Evolutionary conservation across 2,888 invertebrate genomes (phyloP).

Genomic region (Arctia plantaginis): DNA sequence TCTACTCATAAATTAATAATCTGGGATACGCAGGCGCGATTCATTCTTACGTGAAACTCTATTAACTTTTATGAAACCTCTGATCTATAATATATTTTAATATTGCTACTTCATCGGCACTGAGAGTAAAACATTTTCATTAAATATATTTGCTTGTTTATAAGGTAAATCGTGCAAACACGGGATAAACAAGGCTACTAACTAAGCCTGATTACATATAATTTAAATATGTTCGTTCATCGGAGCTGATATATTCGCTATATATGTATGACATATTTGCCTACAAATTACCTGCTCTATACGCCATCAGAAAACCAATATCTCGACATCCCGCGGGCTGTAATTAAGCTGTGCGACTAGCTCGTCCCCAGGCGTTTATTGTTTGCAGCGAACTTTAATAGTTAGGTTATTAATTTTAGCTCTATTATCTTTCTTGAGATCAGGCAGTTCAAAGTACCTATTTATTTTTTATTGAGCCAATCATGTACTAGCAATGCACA

Average conservation of each 20-base stretch:
- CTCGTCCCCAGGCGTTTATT: slow-evolving; percentile 38
- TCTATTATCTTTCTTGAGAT: slow-evolving; percentile 18
- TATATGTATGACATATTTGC: slow-evolving; percentile 25
- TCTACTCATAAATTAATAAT: no score
- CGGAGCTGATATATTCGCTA: slow-evolving; percentile 21
- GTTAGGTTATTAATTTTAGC: slow-evolving; percentile 25
- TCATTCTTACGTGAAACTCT: background rate
- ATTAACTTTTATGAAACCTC: background rate
- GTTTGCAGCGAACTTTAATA: slow-evolving; percentile 34
- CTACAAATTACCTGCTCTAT: slow-evolving; percentile 37
- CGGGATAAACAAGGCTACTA: background rate
- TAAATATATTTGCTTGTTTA: background rate
- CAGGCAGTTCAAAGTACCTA: background rate
- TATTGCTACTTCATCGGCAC: background rate
- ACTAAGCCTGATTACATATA: background rate
- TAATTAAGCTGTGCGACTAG: slow-evolving; percentile 49
- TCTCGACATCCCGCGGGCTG: slow-evolving; percentile 41
- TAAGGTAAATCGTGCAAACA: background rate
- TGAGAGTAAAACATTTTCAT: background rate
- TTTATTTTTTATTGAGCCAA: slow-evolving; percentile 11
- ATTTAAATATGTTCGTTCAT: slow-evolving; percentile 12
- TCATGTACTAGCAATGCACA: background rate
- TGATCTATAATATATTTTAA: background rate
- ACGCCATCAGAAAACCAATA: slow-evolving; percentile 58
- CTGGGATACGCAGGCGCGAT: background rate